Evolutionary conservation across 2,888 invertebrate genomes (phyloP).

Genomic region (Diarsia mendica): DNA sequence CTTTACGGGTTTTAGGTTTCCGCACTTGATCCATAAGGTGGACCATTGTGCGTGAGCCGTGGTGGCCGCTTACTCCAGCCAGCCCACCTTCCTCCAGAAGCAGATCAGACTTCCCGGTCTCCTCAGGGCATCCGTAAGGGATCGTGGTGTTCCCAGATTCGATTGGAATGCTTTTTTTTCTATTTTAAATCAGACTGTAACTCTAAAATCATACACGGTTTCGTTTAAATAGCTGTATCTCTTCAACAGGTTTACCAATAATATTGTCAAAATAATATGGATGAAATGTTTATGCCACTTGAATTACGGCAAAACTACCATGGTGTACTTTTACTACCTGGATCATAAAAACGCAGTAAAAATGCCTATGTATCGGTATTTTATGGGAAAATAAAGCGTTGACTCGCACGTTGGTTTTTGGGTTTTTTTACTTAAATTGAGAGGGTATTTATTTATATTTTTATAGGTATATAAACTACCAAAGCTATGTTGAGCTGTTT

Average conservation of each 20-base stretch:
- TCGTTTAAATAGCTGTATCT: not conserved
- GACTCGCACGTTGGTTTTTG: not conserved
- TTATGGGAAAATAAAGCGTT: constrained; percentile 36
- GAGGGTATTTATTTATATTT: not conserved
- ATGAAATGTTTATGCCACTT: constrained; percentile 8
- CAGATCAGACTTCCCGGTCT: too few species aligned
- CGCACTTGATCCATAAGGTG: too few species aligned
- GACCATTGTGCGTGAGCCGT: too few species aligned
- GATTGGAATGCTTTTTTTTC: too few species aligned
- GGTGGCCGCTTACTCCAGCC: too few species aligned
- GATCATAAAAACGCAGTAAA: constrained; percentile 37
- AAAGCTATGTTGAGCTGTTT: too few species aligned
- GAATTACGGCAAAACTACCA: constrained; percentile 28
- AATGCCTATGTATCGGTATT: constrained; percentile 9
- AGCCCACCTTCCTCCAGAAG: too few species aligned
- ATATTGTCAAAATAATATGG: constrained; percentile 24
- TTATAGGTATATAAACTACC: not conserved
- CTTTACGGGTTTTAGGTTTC: too few species aligned
- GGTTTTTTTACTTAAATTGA: constrained; percentile 15
- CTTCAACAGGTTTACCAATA: constrained; percentile 35
- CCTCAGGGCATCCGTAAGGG: too few species aligned
- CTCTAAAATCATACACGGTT: not conserved
- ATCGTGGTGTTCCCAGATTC: too few species aligned
- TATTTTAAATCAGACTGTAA: too few species aligned
- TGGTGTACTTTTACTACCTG: constrained; percentile 10